Base-by-base conservation (phyloP, 2,797 vertebrate genomes). In the Lithobates pipiens region DNA sequence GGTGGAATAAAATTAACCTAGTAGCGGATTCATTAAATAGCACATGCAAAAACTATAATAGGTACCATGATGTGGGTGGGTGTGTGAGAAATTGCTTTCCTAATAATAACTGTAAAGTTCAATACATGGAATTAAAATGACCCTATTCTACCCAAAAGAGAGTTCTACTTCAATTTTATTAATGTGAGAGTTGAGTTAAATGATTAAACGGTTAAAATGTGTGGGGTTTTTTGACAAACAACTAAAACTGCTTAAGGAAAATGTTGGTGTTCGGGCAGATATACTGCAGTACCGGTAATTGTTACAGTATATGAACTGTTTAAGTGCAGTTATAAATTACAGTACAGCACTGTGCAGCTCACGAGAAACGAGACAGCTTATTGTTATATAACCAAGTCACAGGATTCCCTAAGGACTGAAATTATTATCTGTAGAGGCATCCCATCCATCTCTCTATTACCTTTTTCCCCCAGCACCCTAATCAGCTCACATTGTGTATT, bases 351-450 rank as follows among this genome's bases (percentile, higher is more conserved):
- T 42, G 11, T 80, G 39, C 15, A 36, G 34, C 34, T 27, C 2
- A 18, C 32, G 13, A 78, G 36, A 3, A 67, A 16, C 10, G 6
- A 44, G 36, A 44, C 44, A 54, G 42, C 68, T 13, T 39, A n/a
- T 57, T 70, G 32, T 61, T 36, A 39, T 15, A 36, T 72, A 61
- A 57, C 44, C 77, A 46, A 42, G 67, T 79, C 68, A 54, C 8
- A 36, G 29, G 23, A 18, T n/a, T 71, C 78, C 68, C 70, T 15
- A 25, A 71, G 78, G 78, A 80, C n/a, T 80, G 70, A 4, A 36
- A 61, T 80, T 32, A 72, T 80, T 80, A 91, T 91, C 81, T 89
- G 86, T 88, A 88, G 90, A 89, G 85, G 82, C 74, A 75, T 6
- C 29, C 44, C 32, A 80, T 80, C 68, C 46, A 80, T 80, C 68